These are phyloP conservation scores for Chloroclystis v-ata DNA, from an alignment of 2,888 invertebrate genomes.

Conservation along the genomic window DNA sequence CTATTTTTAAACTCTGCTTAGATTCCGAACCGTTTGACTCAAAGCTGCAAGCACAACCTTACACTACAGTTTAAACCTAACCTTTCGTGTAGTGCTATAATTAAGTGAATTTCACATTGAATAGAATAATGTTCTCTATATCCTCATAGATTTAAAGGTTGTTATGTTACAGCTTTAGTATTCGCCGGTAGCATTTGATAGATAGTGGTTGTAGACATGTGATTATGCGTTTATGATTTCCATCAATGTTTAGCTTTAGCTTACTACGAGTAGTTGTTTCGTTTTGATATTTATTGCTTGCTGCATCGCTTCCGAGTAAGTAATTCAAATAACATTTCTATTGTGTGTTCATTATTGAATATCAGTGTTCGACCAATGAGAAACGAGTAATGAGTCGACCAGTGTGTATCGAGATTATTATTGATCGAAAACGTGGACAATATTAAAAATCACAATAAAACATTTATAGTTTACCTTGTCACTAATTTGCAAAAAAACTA, in stretches of 20 bases:
- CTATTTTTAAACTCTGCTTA: no score
- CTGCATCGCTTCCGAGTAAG: no score
- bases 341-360: no score
- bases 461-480: no score
- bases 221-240: conserved; percentile 7
- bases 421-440: no score
- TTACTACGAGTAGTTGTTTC: not conserved
- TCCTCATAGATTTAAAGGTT: conserved; percentile 22
- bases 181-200: conserved; percentile 13
- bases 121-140: conserved; percentile 28
- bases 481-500: no score
- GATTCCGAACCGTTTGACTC: not conserved
- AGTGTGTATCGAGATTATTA: no score
- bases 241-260: conserved; percentile 1
- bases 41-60: not conserved
- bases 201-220: conserved; percentile 10
- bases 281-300: not conserved
- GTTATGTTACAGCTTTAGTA: conserved; percentile 13
- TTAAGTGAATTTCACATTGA: conserved; percentile 39
- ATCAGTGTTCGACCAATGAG: no score
- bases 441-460: no score
- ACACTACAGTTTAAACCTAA: conserved; percentile 32
- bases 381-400: no score
- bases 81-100: conserved; percentile 41
- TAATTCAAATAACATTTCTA: not conserved